These are phyloP conservation scores for Rhea pennata DNA, from an alignment of 2,113 vertebrate species.

Conservation along the genomic window DNA sequence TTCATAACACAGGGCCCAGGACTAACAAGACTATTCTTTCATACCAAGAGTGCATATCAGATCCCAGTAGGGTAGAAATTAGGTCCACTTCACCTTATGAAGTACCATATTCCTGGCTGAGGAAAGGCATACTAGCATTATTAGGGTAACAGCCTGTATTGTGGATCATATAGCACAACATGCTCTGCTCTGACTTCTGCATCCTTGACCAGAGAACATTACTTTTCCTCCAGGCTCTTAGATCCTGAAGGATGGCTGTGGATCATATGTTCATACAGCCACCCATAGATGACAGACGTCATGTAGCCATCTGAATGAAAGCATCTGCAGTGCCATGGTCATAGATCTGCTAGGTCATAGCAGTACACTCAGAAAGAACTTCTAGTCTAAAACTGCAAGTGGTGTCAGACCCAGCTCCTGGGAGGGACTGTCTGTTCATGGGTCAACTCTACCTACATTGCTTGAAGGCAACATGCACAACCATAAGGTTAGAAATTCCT, in stretches of 20 bases:
- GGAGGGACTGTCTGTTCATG: neutral
- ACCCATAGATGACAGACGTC: neutral
- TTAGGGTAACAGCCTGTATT: neutral
- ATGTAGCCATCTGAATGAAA: neutral
- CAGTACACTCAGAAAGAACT: neutral
- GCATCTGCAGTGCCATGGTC: neutral
- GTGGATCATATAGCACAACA: neutral
- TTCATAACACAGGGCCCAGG: neutral
- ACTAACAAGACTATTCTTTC: neutral
- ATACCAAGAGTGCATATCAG: neutral
- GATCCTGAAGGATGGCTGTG: neutral
- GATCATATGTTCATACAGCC: neutral
- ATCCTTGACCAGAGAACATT: neutral
- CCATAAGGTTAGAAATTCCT: accelerated
- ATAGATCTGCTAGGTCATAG: neutral
- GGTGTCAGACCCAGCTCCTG: neutral
- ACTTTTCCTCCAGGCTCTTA: neutral
- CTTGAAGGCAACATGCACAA: neutral
- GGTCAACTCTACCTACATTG: too few species aligned
- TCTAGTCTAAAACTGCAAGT: neutral
- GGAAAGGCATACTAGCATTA: neutral
- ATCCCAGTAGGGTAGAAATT: neutral
- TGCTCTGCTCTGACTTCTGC: neutral
- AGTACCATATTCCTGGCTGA: neutral
- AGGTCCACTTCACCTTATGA: neutral